Evolutionary conservation across 92 coral and sea anemone genomes (phyloP).

Genomic region (Heliopora coerulea): DNA sequence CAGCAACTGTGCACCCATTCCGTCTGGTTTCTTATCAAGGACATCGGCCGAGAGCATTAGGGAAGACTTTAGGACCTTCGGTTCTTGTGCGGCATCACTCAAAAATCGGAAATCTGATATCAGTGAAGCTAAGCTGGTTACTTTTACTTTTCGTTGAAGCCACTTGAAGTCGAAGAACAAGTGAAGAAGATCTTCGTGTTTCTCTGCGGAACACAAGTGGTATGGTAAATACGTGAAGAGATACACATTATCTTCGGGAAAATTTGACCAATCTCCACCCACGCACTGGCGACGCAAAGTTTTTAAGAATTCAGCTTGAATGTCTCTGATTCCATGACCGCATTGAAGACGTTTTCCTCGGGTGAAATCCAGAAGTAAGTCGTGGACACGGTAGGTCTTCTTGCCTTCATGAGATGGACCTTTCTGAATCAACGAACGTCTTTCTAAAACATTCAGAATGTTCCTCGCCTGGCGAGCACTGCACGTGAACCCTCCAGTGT

Average conservation of each 20-base stretch:
- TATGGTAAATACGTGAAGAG: conserved; percentile 55
- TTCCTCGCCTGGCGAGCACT: conserved; percentile 36
- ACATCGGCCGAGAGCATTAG: conserved; percentile 59
- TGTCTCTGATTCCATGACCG: conserved; percentile 33
- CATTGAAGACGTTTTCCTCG: conserved; percentile 47
- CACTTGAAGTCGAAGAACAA: conserved; percentile 50
- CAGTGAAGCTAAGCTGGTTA: conserved; percentile 55
- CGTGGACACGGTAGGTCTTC: conserved; percentile 52
- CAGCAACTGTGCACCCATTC: conserved; percentile 56
- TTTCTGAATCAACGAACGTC: conserved; percentile 55
- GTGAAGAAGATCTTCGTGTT: conserved; percentile 38
- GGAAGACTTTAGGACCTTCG: conserved; percentile 47
- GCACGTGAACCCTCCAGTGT: not conserved
- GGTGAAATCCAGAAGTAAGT: conserved; percentile 55
- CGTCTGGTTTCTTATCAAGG: conserved; percentile 41
- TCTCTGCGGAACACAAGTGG: conserved; percentile 54
- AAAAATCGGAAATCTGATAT: conserved; percentile 56
- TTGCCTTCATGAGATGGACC: conserved; percentile 30
- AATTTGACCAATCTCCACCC: conserved; percentile 47
- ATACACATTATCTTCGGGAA: conserved; percentile 49
- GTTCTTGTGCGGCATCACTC: conserved; percentile 38
- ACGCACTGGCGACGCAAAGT: conserved; percentile 32
- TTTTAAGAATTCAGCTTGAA: conserved; percentile 34
- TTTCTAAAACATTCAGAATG: conserved; percentile 42
- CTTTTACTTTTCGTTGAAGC: conserved; percentile 53